Evolutionary conservation across 35 echinoderm and acorn worm genomes (phyloP).

Genomic region (Heliocidaris erythrogramma): DNA sequence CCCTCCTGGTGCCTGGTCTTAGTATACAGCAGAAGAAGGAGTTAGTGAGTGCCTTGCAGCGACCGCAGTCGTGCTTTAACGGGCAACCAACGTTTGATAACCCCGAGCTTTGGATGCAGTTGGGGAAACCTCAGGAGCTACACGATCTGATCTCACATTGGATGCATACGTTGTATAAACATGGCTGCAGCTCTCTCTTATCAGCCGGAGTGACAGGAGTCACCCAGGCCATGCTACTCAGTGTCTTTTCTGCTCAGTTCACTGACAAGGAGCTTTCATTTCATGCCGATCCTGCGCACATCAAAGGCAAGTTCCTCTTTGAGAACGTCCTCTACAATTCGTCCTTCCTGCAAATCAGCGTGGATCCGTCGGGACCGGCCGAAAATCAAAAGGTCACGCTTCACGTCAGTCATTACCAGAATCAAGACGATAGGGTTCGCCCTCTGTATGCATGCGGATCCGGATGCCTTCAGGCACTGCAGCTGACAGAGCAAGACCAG

Average conservation of each 20-base stretch:
- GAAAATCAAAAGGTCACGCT: constrained; percentile 70
- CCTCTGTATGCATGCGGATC: constrained; percentile 85
- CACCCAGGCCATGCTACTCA: constrained; percentile 89
- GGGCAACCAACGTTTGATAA: constrained; percentile 82
- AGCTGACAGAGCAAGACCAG: constrained; percentile 52
- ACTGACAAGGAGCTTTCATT: constrained; percentile 89
- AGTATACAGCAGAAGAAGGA: constrained; percentile 68
- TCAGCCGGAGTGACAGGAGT: constrained; percentile 72
- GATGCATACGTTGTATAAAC: constrained; percentile 90
- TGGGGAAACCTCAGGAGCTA: constrained; percentile 60
- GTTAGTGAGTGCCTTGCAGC: constrained; percentile 75
- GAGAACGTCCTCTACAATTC: constrained; percentile 82
- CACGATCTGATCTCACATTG: constrained; percentile 85
- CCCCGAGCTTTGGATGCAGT: constrained; percentile 60
- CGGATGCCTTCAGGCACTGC: constrained; percentile 68
- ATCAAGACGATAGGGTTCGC: constrained; percentile 37
- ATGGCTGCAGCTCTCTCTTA: constrained; percentile 76
- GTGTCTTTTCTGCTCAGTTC: constrained; percentile 89
- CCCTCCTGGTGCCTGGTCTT: constrained; percentile 68
- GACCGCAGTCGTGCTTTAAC: constrained; percentile 87
- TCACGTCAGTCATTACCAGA: constrained; percentile 56
- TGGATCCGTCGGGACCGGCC: constrained; percentile 64
- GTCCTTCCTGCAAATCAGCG: constrained; percentile 66
- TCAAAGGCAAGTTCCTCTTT: constrained; percentile 71
- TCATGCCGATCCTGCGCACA: constrained; percentile 82